A percentile compares a stretch with the other conserved stretches of the same genome.
Conservation (phyloP, 1,140 invertebrate species). For the Asobara japonica region DNA sequence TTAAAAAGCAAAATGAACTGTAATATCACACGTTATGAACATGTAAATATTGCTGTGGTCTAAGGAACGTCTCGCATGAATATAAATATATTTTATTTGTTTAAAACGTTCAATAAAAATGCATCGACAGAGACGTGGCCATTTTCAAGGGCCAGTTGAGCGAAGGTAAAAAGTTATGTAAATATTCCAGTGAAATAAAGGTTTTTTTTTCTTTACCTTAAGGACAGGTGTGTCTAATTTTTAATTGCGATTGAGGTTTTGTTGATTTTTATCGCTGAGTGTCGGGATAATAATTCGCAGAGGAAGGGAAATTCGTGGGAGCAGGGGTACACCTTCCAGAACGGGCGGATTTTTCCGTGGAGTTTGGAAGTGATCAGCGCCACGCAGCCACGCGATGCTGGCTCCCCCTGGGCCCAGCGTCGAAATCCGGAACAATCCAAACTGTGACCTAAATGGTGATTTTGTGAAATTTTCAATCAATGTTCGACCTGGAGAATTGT, state of each 20-base stretch:
- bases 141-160: background rate
- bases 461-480: too few species aligned
- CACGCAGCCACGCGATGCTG: conserved; percentile 69
- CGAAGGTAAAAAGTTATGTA: background rate
- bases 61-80: background rate
- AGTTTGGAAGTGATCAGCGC: conserved; percentile 55
- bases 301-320: conserved; percentile 64
- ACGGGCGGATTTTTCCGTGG: conserved; percentile 49
- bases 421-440: conserved; percentile 71
- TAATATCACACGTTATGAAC: background rate
- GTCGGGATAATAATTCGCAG: conserved; percentile 70
- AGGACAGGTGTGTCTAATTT: too few species aligned
- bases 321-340: conserved; percentile 70
- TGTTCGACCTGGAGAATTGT: too few species aligned
- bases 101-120: background rate
- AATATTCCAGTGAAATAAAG: conserved; percentile 1
- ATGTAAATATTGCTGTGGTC: background rate
- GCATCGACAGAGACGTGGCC: background rate
- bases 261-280: background rate
- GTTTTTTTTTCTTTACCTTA: conserved; percentile 7
- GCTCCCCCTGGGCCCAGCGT: conserved; percentile 74
- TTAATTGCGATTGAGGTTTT: background rate
- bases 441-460: background rate
- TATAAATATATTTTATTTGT: background rate
- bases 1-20: background rate